Conservation (phyloP, 2,888 invertebrate genomes). For the Lepetodrilus schrolli region DNA sequence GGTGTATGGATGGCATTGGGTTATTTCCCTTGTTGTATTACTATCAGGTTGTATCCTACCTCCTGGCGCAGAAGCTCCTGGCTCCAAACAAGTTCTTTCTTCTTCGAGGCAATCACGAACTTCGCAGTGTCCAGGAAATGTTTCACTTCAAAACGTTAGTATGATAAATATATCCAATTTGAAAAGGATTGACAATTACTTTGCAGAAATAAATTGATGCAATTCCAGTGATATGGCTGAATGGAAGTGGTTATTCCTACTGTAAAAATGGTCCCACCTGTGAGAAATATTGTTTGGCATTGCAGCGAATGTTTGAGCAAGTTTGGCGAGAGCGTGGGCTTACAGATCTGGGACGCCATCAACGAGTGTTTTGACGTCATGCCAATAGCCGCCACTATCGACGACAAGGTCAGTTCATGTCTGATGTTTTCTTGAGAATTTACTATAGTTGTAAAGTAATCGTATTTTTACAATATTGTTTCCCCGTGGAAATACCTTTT, state of each 20-base stretch:
- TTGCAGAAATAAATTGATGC: too few relatives aligned
- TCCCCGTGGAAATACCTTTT: too few relatives aligned
- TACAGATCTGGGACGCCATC: constrained; percentile 82
- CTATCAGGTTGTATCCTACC: constrained; percentile 80
- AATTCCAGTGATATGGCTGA: too few relatives aligned
- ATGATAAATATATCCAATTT: too few relatives aligned
- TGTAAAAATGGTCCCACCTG: too few relatives aligned
- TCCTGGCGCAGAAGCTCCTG: constrained; percentile 83
- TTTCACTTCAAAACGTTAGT: constrained; percentile 83
- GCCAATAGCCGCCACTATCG: constrained; percentile 85
- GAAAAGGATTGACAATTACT: too few relatives aligned
- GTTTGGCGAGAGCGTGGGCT: constrained; percentile 81
- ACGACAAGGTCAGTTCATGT: constrained; percentile 82
- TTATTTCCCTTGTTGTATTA: not conserved
- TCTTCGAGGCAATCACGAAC: constrained; percentile 85
- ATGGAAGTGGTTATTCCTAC: too few relatives aligned
- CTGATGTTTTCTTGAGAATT: too few relatives aligned
- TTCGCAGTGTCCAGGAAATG: constrained; percentile 84
- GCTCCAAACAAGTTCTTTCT: constrained; percentile 81
- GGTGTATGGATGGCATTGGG: too few relatives aligned
- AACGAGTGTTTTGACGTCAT: constrained; percentile 84
- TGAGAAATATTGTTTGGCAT: too few relatives aligned
- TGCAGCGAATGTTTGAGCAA: constrained; percentile 82
- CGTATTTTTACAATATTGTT: too few relatives aligned
- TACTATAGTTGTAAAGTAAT: too few relatives aligned